Conservation (phyloP, 2,888 invertebrate genomes). For the Sclerodermus sp. region DNA sequence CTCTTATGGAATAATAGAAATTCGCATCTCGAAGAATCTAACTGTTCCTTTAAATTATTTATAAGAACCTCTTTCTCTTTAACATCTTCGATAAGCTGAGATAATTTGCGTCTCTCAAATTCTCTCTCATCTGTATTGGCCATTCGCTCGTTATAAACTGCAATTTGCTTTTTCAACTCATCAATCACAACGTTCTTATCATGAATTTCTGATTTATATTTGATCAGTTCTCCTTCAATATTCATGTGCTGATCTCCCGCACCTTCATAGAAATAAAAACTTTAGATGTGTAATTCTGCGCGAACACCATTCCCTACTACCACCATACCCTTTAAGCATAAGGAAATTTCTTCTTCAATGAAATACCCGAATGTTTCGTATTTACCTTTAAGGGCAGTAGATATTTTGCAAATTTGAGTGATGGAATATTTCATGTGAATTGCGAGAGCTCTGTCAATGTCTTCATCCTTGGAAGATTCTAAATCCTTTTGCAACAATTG, state of each 20-base stretch:
- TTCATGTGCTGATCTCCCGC: conserved; percentile 28
- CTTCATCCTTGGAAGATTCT: conserved; percentile 16
- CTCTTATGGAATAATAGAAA: conserved; percentile 6
- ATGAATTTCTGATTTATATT: conserved; percentile 28
- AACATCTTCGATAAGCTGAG: conserved; percentile 6
- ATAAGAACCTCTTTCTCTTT: conserved; percentile 11
- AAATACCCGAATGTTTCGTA: not conserved
- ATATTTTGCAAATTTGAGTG: conserved; percentile 26
- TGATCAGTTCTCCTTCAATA: conserved; percentile 26
- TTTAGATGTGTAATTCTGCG: too few species aligned
- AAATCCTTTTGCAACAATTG: conserved; percentile 12
- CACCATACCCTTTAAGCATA: too few species aligned
- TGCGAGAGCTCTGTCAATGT: conserved; percentile 28
- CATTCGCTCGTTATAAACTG: conserved; percentile 7
- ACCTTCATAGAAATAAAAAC: too few species aligned
- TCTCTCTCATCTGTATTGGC: conserved; percentile 18
- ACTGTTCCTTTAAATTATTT: conserved; percentile 6
- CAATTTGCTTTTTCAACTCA: conserved; percentile 22
- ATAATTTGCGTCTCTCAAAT: not conserved
- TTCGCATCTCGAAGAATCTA: conserved; percentile 1
- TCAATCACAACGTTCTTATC: conserved; percentile 28
- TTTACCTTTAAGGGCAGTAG: conserved; percentile 31
- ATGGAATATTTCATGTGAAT: conserved; percentile 30
- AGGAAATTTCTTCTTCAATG: not conserved
- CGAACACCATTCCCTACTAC: too few species aligned